Conservation (phyloP, 2,113 vertebrate species). For the Eonycteris spelaea region DNA sequence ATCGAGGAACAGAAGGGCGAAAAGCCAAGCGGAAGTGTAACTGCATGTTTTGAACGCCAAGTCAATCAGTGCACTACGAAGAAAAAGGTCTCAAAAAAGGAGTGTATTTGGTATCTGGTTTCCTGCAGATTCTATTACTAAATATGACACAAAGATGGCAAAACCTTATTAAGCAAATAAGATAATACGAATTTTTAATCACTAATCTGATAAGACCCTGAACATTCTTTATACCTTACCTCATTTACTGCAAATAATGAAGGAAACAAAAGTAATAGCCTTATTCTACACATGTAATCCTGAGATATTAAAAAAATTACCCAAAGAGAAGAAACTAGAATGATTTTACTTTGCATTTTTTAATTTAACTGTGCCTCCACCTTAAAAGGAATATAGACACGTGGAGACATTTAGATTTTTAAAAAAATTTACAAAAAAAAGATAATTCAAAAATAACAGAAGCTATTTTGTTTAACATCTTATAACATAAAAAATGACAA, state of each 20-base stretch:
- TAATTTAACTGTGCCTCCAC: background rate
- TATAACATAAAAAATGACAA: background rate
- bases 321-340: background rate
- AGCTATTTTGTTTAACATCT: background rate
- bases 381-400: background rate
- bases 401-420: background rate
- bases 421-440: background rate
- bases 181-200: background rate
- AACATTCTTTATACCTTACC: background rate
- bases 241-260: background rate
- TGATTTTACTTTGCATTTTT: background rate
- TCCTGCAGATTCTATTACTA: background rate
- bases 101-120: background rate
- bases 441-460: background rate
- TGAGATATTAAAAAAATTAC: background rate
- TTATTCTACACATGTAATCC: background rate
- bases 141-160: background rate
- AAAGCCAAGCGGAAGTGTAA: background rate
- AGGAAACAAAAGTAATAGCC: background rate
- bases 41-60: background rate
- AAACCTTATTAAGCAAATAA: background rate
- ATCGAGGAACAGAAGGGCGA: background rate
- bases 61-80: background rate
- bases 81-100: background rate
- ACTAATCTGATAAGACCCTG: background rate